Evolutionary conservation across 2,113 vertebrate genomes (phyloP), one percentile per base, ranked within the genome.

Genomic region (Pachycephala philippinensis): DNA sequence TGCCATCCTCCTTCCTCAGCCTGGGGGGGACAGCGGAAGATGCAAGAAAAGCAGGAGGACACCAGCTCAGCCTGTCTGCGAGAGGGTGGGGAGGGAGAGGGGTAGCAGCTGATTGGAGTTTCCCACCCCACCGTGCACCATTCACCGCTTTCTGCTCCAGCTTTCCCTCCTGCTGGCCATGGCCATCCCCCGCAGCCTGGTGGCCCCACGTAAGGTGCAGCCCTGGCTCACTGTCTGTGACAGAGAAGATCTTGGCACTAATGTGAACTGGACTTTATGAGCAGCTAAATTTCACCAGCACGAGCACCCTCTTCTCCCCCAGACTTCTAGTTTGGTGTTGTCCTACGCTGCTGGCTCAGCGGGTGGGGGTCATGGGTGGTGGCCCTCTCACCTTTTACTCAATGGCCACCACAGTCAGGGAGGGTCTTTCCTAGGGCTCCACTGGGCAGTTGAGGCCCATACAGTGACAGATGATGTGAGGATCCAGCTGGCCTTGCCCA

Each of bases 11-110:
- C 90, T 83, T 93, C 90, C 86, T 93, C 97, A 91, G 82, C 93
- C 83, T 92, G 50, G 92, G 26, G 28, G 81, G 40, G 66, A 81
- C 74, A 89, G 93, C 53, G 11, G 84, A 75, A 92, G 65, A 93
- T 95, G 92, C 90, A 97, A 96, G 89, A 97, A 96, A 92, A 71
- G 84, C 96, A 92, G 91, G 82, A 93, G 92, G 96, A 97, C 96
- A 96, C 87, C 93, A 94, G 92, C 96, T 95, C 95, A 96, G 78
- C 79, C 60, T 12, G 2, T 85, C 45, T 93, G 64, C 9, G 0
- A 52, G 83, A 87, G 57, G 60, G 65, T 94, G 91, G 53, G 87
- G 94, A 97, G 80, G 93, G 94, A 87, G 47, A 70, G 37, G 69
- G 82, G 75, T 81, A 94, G 93, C 96, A 97, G 97, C 95, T 76